Evolutionary conservation across 1,140 invertebrate genomes (phyloP), one percentile per base, ranked within the genome.

Genomic region (Drosophila simulans): DNA sequence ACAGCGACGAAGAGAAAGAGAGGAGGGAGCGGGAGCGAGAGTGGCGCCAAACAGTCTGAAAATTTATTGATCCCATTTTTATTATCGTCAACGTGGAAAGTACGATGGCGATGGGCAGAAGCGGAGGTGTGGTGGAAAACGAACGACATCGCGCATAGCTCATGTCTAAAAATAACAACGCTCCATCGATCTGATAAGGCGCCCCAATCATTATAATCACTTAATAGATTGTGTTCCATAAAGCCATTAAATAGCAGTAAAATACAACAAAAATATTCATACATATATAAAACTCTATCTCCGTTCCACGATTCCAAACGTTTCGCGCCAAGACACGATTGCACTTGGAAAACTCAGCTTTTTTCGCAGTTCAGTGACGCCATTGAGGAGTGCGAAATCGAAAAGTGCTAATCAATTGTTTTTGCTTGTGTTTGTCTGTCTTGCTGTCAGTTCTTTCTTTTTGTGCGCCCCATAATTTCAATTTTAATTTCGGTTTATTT

Each of bases 1-100:
- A 46, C 11, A 4, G 13, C 22, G 12, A 25, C 13, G 22, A 17
- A 17, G 17, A 1, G 46, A 48, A 48, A 34, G 13, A 45, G 55
- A 46, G 25, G 12, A 15, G 7, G 13, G 42, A 22, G 55, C 17
- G 17, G 20, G 27, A 15, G 17, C 20, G 40, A 46, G 68, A 70
- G 74, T 80, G 84, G 84, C 84, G 84, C 85, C 84, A 89, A 89
- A 89, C 80, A 63, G 84, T 89, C 84, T 84, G 76, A 84, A 73
- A 84, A 84, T 84, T 80, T 84, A 84, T 84, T 84, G 65, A 84
- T 84, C 80, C 80, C 80, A 84, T 80, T 83, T 83, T 80, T 84
- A 84, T 89, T 80, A 89, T 83, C 84, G 66, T 76, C 56, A 53
- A 64, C 59, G 54, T 63, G 59, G 35, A 53, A 51, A 37, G 45